Percentiles rank a stretch among this genome's conserved stretches.
phyloP scores from a whole-genome alignment of 2,113 vertebrate species.

The Pseudorasbora parva region DNA sequence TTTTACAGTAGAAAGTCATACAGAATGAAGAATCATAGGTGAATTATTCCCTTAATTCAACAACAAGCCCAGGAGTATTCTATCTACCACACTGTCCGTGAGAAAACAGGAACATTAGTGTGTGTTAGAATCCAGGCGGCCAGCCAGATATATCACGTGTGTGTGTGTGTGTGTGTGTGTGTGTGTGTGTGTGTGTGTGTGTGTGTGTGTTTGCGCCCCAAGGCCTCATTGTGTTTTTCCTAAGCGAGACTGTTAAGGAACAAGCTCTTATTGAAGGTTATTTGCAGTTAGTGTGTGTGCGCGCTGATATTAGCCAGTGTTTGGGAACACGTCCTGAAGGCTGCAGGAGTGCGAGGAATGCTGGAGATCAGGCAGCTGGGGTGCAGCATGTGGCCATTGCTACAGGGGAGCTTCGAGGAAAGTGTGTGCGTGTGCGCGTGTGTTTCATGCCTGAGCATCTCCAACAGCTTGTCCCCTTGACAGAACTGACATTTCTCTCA shows the following conservation, averaged over 20 bases:
- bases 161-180: no score
- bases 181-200: no score
- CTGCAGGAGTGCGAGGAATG: slow-evolving; percentile 20
- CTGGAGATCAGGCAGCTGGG: slow-evolving; percentile 43
- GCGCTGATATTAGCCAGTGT: neutral
- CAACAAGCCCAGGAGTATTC: neutral
- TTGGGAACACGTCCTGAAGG: slow-evolving; percentile 32
- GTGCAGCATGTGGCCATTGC: slow-evolving; percentile 50
- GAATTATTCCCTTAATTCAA: neutral
- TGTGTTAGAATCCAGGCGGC: neutral
- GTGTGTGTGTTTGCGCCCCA: slow-evolving; percentile 29
- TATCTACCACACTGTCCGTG: neutral
- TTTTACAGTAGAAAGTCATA: neutral
- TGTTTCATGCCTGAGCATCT: slow-evolving; percentile 18
- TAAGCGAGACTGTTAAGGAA: neutral
- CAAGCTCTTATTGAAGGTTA: slow-evolving; percentile 29
- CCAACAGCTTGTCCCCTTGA: slow-evolving; percentile 59
- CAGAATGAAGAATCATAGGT: no score
- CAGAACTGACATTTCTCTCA: slow-evolving; percentile 37
- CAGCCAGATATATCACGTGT: neutral
- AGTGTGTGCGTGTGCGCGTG: slow-evolving; percentile 46
- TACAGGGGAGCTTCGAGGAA: slow-evolving; percentile 44
- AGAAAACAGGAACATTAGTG: neutral
- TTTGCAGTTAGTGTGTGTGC: neutral
- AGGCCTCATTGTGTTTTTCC: slow-evolving; percentile 9